Percentiles rank a stretch among this genome's conserved stretches.
Conservation (phyloP, 2,113 vertebrate species). For the Electrona antarctica region DNA sequence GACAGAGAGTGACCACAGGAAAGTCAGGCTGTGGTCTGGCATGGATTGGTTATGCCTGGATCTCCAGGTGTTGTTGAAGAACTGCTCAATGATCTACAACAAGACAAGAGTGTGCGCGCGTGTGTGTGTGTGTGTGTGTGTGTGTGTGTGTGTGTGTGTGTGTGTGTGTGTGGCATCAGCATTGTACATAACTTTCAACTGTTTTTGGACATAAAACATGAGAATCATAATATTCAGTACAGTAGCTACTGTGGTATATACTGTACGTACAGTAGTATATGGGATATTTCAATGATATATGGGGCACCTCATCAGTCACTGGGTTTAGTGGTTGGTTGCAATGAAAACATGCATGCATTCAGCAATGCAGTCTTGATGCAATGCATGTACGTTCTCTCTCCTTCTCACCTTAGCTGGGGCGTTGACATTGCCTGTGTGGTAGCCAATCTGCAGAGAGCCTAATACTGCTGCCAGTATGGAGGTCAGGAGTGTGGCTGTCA, state of each 20-base stretch:
- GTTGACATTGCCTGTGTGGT: conserved; percentile 80
- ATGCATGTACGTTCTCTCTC: background rate
- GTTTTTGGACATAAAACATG: too few species aligned
- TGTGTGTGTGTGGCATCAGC: too few species aligned
- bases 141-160: too few species aligned
- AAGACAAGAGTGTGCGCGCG: background rate
- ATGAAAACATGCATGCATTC: background rate
- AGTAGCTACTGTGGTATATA: too few species aligned
- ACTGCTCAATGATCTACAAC: conserved; percentile 78
- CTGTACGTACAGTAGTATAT: too few species aligned
- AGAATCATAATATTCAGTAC: too few species aligned
- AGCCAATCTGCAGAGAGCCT: conserved; percentile 74
- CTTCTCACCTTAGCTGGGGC: conserved; percentile 78
- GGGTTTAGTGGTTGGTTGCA: background rate
- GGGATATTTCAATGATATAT: too few species aligned
- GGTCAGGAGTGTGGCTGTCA: conserved; percentile 70
- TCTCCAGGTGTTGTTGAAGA: conserved; percentile 81
- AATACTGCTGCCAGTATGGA: conserved; percentile 71
- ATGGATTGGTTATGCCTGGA: conserved; percentile 76
- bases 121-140: too few species aligned
- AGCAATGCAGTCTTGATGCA: background rate
- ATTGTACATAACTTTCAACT: too few species aligned
- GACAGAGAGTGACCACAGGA: conserved; percentile 83
- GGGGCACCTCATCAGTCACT: too few species aligned
- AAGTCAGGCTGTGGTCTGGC: conserved; percentile 75